Evolutionary conservation across 2,888 invertebrate genomes (phyloP).

Genomic region (Drosophila anomalipes): DNA sequence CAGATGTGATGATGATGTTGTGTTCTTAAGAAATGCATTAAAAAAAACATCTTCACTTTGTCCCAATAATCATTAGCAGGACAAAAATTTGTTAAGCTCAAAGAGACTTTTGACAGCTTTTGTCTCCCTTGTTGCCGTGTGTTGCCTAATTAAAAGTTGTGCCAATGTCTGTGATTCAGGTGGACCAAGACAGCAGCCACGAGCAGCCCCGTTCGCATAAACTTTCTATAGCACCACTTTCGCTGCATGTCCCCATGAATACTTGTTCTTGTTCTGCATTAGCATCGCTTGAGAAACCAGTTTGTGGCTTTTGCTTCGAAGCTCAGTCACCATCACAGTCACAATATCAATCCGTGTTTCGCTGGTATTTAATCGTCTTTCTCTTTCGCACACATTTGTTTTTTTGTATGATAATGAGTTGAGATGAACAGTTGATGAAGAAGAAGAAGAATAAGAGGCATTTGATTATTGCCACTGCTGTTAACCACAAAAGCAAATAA

Average conservation of each 20-base stretch:
- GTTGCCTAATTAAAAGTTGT: slow-evolving; percentile 59
- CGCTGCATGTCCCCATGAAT: slow-evolving; percentile 65
- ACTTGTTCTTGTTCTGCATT: slow-evolving; percentile 73
- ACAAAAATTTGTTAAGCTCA: slow-evolving; percentile 33
- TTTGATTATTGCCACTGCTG: slow-evolving; percentile 66
- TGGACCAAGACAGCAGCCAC: slow-evolving; percentile 15
- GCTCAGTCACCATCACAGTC: slow-evolving; percentile 35
- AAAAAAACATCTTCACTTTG: slow-evolving; percentile 4
- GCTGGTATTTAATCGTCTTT: slow-evolving; percentile 32
- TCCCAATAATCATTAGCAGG: slow-evolving; percentile 43
- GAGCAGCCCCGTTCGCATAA: slow-evolving; percentile 43
- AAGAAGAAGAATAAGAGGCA: slow-evolving; percentile 38
- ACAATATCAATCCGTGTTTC: slow-evolving; percentile 32
- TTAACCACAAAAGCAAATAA: slow-evolving; percentile 67
- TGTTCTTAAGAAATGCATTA: neutral
- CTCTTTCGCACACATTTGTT: slow-evolving; percentile 20
- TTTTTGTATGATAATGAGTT: slow-evolving; percentile 66
- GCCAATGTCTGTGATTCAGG: slow-evolving; percentile 29
- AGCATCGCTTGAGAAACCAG: slow-evolving; percentile 61
- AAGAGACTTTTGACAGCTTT: slow-evolving; percentile 12
- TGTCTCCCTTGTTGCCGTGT: slow-evolving; percentile 47
- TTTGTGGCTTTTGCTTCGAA: slow-evolving; percentile 46
- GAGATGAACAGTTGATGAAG: slow-evolving; percentile 11
- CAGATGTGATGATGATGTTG: neutral
- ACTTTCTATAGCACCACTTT: slow-evolving; percentile 80